Conservation (phyloP, 2,888 invertebrate species). For the Drosophila neonasuta region DNA sequence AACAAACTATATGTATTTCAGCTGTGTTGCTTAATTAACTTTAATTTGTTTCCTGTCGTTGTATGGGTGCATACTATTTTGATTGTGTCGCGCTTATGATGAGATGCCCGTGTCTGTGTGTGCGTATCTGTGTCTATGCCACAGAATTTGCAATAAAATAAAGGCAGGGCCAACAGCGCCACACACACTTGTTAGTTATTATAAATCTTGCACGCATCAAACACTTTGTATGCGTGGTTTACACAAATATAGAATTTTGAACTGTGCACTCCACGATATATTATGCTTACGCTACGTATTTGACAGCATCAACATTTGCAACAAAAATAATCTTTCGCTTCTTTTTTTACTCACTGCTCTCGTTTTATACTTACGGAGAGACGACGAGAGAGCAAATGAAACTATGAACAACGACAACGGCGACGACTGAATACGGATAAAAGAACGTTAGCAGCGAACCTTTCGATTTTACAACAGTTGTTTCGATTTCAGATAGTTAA, state of each 20-base stretch:
- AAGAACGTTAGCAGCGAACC: constrained; percentile 39
- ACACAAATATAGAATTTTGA: constrained; percentile 27
- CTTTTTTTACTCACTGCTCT: constrained; percentile 64
- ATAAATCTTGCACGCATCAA: constrained; percentile 19
- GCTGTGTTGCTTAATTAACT: constrained; percentile 69
- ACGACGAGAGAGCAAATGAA: constrained; percentile 55
- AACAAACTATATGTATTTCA: constrained; percentile 40
- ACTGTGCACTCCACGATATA: constrained; percentile 20
- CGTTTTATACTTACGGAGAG: constrained; percentile 58
- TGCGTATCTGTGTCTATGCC: constrained; percentile 34
- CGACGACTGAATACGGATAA: constrained; percentile 38
- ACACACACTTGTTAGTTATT: constrained; percentile 57
- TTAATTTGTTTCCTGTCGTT: constrained; percentile 65
- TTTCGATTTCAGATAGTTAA: constrained; percentile 32
- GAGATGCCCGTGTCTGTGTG: constrained; percentile 2
- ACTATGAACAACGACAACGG: constrained; percentile 27
- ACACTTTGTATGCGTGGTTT: constrained; percentile 8
- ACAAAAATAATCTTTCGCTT: constrained; percentile 55
- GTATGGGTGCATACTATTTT: constrained; percentile 68
- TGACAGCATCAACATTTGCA: constrained; percentile 48
- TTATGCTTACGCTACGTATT: constrained; percentile 23
- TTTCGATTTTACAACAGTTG: constrained; percentile 37
- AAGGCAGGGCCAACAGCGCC: constrained; percentile 42
- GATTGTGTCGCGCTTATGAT: constrained; percentile 38
- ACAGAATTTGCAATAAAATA: constrained; percentile 68